Evolutionary conservation across 2,113 vertebrate species (phyloP).

Genomic region (Hemibagrus wyckioides): DNA sequence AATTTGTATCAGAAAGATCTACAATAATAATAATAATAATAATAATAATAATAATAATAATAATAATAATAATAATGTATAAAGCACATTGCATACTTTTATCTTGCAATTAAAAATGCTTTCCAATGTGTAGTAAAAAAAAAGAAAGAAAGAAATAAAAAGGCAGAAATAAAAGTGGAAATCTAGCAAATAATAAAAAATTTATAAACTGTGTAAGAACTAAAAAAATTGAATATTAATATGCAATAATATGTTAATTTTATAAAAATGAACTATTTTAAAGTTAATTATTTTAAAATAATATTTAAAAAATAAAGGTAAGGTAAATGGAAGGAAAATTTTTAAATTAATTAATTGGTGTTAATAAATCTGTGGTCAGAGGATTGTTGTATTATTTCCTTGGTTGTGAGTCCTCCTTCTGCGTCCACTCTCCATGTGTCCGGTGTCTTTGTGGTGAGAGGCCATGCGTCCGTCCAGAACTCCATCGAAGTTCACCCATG

Average conservation of each 20-base stretch:
- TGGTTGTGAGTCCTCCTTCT: no score
- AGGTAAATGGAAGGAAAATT: not conserved
- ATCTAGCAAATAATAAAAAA: not conserved
- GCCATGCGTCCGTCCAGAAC: not conserved
- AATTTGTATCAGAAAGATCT: not conserved
- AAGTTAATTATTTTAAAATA: no score
- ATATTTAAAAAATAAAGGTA: not conserved
- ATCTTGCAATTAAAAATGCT: not conserved
- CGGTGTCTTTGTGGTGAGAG: not conserved
- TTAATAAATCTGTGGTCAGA: not conserved
- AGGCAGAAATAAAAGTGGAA: not conserved
- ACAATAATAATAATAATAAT: not conserved
- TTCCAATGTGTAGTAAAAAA: not conserved
- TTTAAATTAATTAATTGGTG: no score
- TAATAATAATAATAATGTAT: not conserved
- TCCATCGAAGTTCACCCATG: slow-evolving; percentile 6
- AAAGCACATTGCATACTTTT: not conserved
- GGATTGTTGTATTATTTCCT: not conserved
- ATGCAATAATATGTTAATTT: not conserved
- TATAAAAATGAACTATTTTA: no score
- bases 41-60: slow-evolving; percentile 5
- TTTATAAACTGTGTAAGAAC: not conserved
- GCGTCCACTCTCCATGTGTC: not conserved
- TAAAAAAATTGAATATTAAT: not conserved
- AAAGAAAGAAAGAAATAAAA: not conserved